Base-by-base conservation (phyloP, 2,113 vertebrate genomes). In the Zeus faber region DNA sequence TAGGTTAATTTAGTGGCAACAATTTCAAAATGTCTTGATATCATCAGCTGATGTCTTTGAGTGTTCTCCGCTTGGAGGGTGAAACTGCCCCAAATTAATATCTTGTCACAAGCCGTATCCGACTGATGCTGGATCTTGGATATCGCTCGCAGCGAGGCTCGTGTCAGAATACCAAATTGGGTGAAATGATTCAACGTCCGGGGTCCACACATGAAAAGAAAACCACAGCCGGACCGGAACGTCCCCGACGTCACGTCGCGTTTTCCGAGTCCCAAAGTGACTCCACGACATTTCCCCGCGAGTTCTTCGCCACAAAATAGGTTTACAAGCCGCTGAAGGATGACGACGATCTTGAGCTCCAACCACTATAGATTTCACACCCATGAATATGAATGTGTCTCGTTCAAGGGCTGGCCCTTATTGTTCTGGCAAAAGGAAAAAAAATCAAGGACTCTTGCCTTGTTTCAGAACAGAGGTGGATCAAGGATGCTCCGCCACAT, bases 1-100 rank as follows among this genome's bases (percentile, higher is more conserved):
- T 82, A 62, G 88, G 88, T 88, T 89, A 91, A 89, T 90, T 84
- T 76, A 76, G 79, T 88, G 81, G 74, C 82, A 82, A 49, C 61
- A 13, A 71, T 83, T 87, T 89, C 76, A 83, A 84, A 86, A 79
- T 67, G 35, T 71, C 77, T 79, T 89, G 71, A 45, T 67, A 66
- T 76, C 65, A 86, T 86, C 83, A 62, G 71, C 69, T 72, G 50
- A 46, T 72, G 81, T 62, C 82, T 88, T 81, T 84, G 79, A 85
- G 74, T 79, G 77, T 66, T 81, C 75, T 67, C 59, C 85, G 80
- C 80, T 79, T 85, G 74, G 61, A 65, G 79, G 70, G 70, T 73
- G 68, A 65, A 77, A 61, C 73, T 81, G 68, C 65, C 76, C 57
- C 73, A 74, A 78, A 83, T 81, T 58, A 79, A 82, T 76, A 80